Base-by-base conservation (phyloP, 1,140 invertebrate genomes). In the Drosophila nigromelanica region DNA sequence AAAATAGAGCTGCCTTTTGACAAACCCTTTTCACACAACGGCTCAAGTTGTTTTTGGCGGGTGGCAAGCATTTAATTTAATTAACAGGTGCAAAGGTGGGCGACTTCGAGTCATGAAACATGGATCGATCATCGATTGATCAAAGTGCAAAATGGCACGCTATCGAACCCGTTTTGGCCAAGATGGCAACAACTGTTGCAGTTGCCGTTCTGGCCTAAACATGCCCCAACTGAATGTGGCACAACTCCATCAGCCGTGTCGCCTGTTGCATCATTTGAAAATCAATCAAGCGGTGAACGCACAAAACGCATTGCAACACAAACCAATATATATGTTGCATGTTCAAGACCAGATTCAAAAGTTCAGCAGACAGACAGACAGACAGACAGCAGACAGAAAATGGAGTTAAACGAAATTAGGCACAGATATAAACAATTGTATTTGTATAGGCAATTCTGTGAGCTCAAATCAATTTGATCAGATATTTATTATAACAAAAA, bases 131-230 rank as follows among this genome's bases (percentile, higher is more conserved):
- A 45, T 12, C 21, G 14, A 37, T 14, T 21, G 59, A 66, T 62
- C 76, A 73, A 66, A 72, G 78, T 76, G 59, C 67, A 39, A 59
- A 50, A 24, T 50, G 21, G 47, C 48, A 18, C 47, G 48, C 48
- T 58, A 8, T 48, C n/a, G 48, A 82, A 83, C 75, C 47, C 2
- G 80, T 82, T 82, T 82, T 59, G 33, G 37, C 48, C 30, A 52
- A 59, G 48, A 51, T 71, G 42, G 42, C 27, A 10, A 61, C 15
- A 15, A 4, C 39, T 37, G 40, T 21, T 56, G 60, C 66, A 33
- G 45, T 50, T 62, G 18, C 18, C 2, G 68, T 18, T 24, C 21
- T 51, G 10, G 47, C 27, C 27, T 6, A 6, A 27, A 43, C 21
- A 61, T 33, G 63, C 27, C 35, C 56, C 14, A 40, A 51, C 51